These are phyloP conservation scores for Pycnomerus fuliginosus DNA, from an alignment of 2,888 invertebrate species.

Conservation along the genomic window DNA sequence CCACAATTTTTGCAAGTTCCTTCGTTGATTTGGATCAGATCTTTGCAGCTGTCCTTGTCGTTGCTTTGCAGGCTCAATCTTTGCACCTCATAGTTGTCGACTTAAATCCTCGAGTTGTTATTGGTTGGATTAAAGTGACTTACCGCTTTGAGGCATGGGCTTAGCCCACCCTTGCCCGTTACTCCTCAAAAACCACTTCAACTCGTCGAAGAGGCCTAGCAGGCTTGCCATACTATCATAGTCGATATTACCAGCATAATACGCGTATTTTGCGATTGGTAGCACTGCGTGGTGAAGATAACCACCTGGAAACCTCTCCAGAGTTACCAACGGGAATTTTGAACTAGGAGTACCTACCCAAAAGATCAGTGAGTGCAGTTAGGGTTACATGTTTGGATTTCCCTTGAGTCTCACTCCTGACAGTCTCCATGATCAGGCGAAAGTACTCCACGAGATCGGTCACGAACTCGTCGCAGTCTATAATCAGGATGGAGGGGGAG, in stretches of 20 bases:
- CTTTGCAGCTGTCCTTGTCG: conserved; percentile 26
- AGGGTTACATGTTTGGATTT: conserved; percentile 46
- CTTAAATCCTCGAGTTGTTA: conserved; percentile 19
- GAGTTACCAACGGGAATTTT: not conserved
- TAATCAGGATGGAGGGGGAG: conserved; percentile 33
- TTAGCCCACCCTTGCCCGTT: conserved; percentile 61
- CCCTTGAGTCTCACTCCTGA: conserved; percentile 40
- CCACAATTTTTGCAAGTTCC: conserved; percentile 8
- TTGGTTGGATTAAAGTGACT: conserved; percentile 6
- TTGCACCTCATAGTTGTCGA: conserved; percentile 15
- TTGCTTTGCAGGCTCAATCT: conserved; percentile 9
- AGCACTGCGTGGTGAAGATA: conserved; percentile 62
- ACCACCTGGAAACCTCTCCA: conserved; percentile 52
- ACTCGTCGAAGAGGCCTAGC: conserved; percentile 58
- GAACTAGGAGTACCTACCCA: conserved; percentile 32
- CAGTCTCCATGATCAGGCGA: conserved; percentile 39
- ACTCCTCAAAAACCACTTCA: conserved; percentile 60
- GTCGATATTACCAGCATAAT: conserved; percentile 62
- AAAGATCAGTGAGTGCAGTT: conserved; percentile 45
- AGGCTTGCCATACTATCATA: conserved; percentile 58
- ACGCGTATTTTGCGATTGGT: conserved; percentile 61
- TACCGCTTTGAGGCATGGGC: conserved; percentile 31
- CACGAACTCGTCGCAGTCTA: conserved; percentile 45
- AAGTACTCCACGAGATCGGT: conserved; percentile 48
- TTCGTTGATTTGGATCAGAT: conserved; percentile 21